Base-by-base conservation (phyloP, 1,140 invertebrate species). In the Sycophila sp. region DNA sequence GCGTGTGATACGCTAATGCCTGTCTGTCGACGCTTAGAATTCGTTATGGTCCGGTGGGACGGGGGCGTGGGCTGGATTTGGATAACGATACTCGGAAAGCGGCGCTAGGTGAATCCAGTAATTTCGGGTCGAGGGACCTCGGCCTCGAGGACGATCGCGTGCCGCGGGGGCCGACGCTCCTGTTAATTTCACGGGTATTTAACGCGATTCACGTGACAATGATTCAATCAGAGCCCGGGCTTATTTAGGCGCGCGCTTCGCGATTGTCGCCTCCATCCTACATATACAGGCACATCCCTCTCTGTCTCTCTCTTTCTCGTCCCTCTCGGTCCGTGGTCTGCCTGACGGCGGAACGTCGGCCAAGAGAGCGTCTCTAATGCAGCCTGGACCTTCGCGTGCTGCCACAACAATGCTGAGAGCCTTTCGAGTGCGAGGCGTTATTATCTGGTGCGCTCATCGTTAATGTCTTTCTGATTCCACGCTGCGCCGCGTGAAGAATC, bases 181-280 rank as follows among this genome's bases (percentile, higher is more conserved):
- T 74, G 76, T 81, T 86, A 84, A 86, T 86, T 86, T 86, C 83
- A 85, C 81, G 83, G 81, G 75, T 81, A 81, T 85, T 85, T 85
- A 85, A 84, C 81, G 77, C 80, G 71, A 77, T 77, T 77, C 62
- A 77, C 59, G 73, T 66, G 77, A 83, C 78, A 80, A 83, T 82
- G 81, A 84, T 83, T 83, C 71, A 84, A 84, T 85, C 82, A 82
- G 78, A 71, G 67, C 71, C 22, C 26, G 77, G 77, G 82, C 81
- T 83, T 80, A 79, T 77, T 78, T 77, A 59, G 58, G 19, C 64
- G 68, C 60, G 67, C n/a, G n/a, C n/a, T n/a, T 75, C 73, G 76
- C 72, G 74, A 59, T 68, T 68, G 47, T 71, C 69, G 73, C 42
- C 4, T 34, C 19, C 53, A 3, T 32, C 1, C 28, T n/a, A 15